Base-by-base conservation (phyloP, 2,888 invertebrate species). In the Hydriomena furcata region DNA sequence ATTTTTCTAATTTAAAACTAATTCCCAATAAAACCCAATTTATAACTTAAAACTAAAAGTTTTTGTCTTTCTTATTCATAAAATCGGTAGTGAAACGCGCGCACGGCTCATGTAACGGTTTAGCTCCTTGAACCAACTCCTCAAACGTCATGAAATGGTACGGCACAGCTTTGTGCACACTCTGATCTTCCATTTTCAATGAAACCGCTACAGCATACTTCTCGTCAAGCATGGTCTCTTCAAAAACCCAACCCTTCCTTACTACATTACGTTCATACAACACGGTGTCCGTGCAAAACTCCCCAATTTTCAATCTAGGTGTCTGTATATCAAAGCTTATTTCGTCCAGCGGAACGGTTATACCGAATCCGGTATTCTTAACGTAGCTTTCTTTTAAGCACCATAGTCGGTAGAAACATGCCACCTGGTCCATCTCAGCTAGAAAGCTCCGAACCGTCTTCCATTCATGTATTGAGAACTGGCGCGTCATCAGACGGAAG, bases 361-460 rank as follows among this genome's bases (percentile, higher is more conserved):
- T 94, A 21, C 98, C 98, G 13, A 94, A 88, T 11, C 98, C 98
- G 44, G 94, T 91, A 57, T 98, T 98, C 85, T 99, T 99, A 0
- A 97, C 95, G 76, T 97, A 98, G 74, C 97, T 95, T 79, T 99
- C 98, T 82, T 99, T 99, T 37, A 99, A 88, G 66, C 97, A 95
- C 98, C 99, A 99, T 70, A 95, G 92, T 54, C 98, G 91, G 79
- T 95, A 97, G 82, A 98, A 99, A 71, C 94, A 94, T 8, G 91
- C 90, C 24, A 97, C 84, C 76, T 96, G 94, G n/a, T 94, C 91
- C 12, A 72, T 69, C 62, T 96, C 94, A 36, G 80, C 84, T 7
- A 80, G 70, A 52, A 84, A 87, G 27, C 86, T 84, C 44, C 81
- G 90, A 58, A 99, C 96, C 41, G 91, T 92, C 0, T 74, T 72